These are phyloP conservation scores for Muscicapa comitata DNA, from an alignment of 2,797 vertebrate genomes.

Conservation along the genomic window DNA sequence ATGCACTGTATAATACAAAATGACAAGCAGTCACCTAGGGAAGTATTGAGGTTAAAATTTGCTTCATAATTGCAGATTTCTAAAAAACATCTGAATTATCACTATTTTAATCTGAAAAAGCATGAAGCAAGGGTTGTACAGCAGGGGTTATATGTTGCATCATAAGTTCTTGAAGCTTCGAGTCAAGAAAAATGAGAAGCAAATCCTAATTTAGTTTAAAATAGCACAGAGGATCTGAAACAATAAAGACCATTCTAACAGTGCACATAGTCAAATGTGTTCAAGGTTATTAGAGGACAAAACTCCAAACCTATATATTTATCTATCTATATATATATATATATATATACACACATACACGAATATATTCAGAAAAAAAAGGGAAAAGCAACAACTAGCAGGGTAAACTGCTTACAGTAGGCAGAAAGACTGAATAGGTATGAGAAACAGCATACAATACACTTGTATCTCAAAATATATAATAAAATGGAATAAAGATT, in stretches of 20 bases:
- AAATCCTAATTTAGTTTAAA: neutral
- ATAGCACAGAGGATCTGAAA: neutral
- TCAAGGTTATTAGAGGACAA: neutral
- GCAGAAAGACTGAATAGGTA: neutral
- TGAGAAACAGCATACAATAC: neutral
- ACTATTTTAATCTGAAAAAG: neutral
- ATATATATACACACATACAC: neutral
- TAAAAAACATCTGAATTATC: neutral
- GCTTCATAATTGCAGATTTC: neutral
- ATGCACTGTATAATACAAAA: neutral
- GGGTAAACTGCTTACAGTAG: neutral
- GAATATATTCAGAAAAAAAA: neutral
- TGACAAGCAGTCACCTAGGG: neutral
- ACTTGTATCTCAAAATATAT: neutral
- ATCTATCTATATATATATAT: too few species aligned
- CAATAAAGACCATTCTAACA: neutral
- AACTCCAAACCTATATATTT: accelerated
- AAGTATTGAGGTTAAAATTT: neutral
- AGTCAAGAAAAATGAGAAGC: neutral
- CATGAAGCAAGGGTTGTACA: neutral
- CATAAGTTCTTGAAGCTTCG: neutral
- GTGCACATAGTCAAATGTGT: neutral
- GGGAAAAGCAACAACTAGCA: neutral
- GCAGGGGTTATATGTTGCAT: neutral
- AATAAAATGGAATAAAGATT: neutral